phyloP scores from a whole-genome alignment of 2,888 invertebrate species.

The Zygothrica quintamaculata region DNA sequence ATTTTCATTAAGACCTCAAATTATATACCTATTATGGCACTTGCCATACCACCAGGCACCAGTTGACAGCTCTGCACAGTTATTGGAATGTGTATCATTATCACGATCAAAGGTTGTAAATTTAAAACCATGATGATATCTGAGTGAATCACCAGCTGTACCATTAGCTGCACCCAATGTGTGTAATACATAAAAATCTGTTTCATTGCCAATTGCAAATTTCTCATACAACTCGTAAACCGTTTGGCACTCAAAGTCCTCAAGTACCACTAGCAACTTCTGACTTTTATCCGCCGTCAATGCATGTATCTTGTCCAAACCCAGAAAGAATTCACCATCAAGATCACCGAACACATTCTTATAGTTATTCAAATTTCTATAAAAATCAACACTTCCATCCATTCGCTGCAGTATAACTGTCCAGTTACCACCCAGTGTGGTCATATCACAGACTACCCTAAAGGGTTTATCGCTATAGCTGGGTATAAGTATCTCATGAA shows the following conservation, averaged over 20 bases:
- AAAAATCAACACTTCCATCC: slow-evolving; percentile 47
- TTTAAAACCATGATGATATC: slow-evolving; percentile 30
- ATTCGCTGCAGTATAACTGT: slow-evolving; percentile 31
- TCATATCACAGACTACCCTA: slow-evolving; percentile 36
- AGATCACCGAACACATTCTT: slow-evolving; percentile 44
- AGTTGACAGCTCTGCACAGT: slow-evolving; percentile 26
- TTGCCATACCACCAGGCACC: slow-evolving; percentile 49
- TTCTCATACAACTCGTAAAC: slow-evolving; percentile 31
- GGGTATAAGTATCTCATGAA: slow-evolving; percentile 20
- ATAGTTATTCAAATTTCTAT: slow-evolving; percentile 41
- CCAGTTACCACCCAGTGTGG: slow-evolving; percentile 36
- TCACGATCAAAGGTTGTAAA: slow-evolving; percentile 44
- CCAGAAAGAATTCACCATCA: slow-evolving; percentile 48
- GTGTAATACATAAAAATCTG: slow-evolving; percentile 7
- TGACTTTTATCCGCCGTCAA: slow-evolving; percentile 26
- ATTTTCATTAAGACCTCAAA: too few species aligned
- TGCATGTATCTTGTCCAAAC: slow-evolving; percentile 24
- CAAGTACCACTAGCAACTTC: slow-evolving; percentile 38
- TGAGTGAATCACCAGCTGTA: slow-evolving; percentile 40
- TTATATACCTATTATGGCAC: slow-evolving; percentile 43
- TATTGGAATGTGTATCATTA: slow-evolving; percentile 12
- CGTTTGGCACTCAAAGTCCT: slow-evolving; percentile 16
- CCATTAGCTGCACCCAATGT: slow-evolving; percentile 33
- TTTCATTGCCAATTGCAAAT: slow-evolving; percentile 31
- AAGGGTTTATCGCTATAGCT: slow-evolving; percentile 37